Percentiles rank a stretch among this genome's conserved stretches.
These are phyloP conservation scores for Sinopyrophorus schimmeli DNA, from an alignment of 2,888 invertebrate species.

Conservation along the genomic window DNA sequence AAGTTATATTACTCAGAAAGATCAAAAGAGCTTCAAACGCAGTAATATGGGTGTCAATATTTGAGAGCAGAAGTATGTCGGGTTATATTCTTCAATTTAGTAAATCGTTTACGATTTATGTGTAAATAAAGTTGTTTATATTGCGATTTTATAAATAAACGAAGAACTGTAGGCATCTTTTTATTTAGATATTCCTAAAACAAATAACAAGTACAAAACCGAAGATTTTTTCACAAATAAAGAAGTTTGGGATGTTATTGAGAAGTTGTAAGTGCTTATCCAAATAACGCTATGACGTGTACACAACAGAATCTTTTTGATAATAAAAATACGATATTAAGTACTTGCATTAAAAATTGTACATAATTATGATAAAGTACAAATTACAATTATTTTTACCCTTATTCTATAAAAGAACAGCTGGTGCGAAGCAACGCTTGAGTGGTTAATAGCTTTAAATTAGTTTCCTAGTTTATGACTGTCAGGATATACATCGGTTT, in stretches of 20 bases:
- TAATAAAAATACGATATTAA: too few relatives aligned
- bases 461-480: slow-evolving; percentile 32
- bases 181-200: too few relatives aligned
- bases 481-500: slow-evolving; percentile 30
- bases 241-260: too few relatives aligned
- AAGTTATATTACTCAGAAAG: slow-evolving; percentile 12
- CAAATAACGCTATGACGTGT: too few relatives aligned
- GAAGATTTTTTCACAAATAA: too few relatives aligned
- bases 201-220: too few relatives aligned
- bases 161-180: too few relatives aligned
- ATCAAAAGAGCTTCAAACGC: slow-evolving; percentile 4
- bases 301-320: too few relatives aligned
- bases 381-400: slow-evolving; percentile 28
- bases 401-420: slow-evolving; percentile 29
- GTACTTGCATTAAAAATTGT: too few relatives aligned
- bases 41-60: slow-evolving; percentile 20
- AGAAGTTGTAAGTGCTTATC: too few relatives aligned
- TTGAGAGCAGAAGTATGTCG: slow-evolving; percentile 18
- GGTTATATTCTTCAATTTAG: slow-evolving; percentile 18
- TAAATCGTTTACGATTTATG: slow-evolving; percentile 15
- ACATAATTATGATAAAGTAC: slow-evolving; percentile 12
- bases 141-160: too few relatives aligned
- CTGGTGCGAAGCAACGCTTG: slow-evolving; percentile 25
- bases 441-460: slow-evolving; percentile 32
- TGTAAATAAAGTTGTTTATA: slow-evolving; percentile 9